Evolutionary conservation across 2,113 vertebrate genomes (phyloP), one percentile per base, ranked within the genome.

Genomic region (Tinamus guttatus): DNA sequence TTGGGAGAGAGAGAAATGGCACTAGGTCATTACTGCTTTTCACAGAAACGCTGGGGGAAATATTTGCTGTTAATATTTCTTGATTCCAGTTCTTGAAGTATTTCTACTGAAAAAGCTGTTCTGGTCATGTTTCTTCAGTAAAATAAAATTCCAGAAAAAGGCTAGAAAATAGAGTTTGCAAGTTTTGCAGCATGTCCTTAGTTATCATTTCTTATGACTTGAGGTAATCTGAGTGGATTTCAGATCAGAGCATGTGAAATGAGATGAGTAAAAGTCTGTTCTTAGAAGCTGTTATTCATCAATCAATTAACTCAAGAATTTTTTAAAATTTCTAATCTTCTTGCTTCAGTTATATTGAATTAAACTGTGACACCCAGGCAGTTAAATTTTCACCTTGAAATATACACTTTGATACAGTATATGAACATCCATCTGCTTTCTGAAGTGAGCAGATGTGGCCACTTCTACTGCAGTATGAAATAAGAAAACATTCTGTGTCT

Each of bases 371-470:
- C 84, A 92, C 45, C 52, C 40, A 81, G 67, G 78, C 67, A 78
- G 65, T 85, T 97, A 81, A 84, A 91, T 97, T 92, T 95, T 92
- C 93, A 81, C 52, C 81, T 88, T 95, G 90, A 94, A 96, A 95
- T 94, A 90, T 76, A 49, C 73, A 43, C 49, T 85, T 90, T 71
- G 58, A 77, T 88, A 82, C 67, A 93, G 65, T 86, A 81, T 92
- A 91, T 90, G 94, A 93, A 81, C 71, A 85, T 95, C 94, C 73
- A 54, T 94, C 87, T 95, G 94, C 86, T 95, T 95, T 85, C 75
- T 89, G 81, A 93, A 56, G 56, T 93, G 63, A 96, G 54, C 94
- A 96, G 91, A 93, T 96, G 95, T 93, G 84, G 65, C 73, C 63
- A 43, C 76, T 87, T 93, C 68, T 89, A 76, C 45, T 92, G 58